phyloP scores from a whole-genome alignment of 2,113 vertebrate species.

The Chionodraco myersi region DNA sequence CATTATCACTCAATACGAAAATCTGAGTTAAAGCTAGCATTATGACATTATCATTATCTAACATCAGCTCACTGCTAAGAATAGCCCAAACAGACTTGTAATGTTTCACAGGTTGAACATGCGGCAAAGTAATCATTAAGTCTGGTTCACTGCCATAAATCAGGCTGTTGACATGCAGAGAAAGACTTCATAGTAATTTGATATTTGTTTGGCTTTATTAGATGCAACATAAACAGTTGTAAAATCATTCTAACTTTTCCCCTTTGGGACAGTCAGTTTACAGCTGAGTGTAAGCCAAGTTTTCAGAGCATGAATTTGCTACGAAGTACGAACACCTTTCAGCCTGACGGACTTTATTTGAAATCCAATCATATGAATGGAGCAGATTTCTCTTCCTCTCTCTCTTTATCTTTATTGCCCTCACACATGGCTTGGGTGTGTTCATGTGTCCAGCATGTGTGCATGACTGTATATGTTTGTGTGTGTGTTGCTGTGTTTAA shows the following conservation, averaged over 20 bases:
- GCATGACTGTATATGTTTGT: constrained; percentile 38
- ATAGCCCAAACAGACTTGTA: constrained; percentile 36
- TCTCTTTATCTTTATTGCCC: constrained; percentile 19
- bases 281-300: constrained; percentile 29
- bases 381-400: constrained; percentile 41
- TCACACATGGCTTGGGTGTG: not conserved
- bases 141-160: constrained; percentile 60
- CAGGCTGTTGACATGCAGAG: constrained; percentile 39
- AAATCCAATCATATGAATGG: constrained; percentile 55
- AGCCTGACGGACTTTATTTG: constrained; percentile 33
- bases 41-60: constrained; percentile 13
- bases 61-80: constrained; percentile 24
- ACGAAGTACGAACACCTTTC: constrained; percentile 40
- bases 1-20: not conserved
- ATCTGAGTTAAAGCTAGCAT: constrained; percentile 12
- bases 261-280: constrained; percentile 8
- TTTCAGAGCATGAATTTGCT: constrained; percentile 38
- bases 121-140: constrained; percentile 41
- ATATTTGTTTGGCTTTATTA: constrained; percentile 53
- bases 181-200: constrained; percentile 43
- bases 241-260: constrained; percentile 29
- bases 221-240: constrained; percentile 46
- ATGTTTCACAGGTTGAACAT: constrained; percentile 43
- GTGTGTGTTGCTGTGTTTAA: constrained; percentile 29
- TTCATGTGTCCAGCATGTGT: constrained; percentile 65